Conservation (phyloP, 2,113 vertebrate genomes). For the Capreolus pygargus region DNA sequence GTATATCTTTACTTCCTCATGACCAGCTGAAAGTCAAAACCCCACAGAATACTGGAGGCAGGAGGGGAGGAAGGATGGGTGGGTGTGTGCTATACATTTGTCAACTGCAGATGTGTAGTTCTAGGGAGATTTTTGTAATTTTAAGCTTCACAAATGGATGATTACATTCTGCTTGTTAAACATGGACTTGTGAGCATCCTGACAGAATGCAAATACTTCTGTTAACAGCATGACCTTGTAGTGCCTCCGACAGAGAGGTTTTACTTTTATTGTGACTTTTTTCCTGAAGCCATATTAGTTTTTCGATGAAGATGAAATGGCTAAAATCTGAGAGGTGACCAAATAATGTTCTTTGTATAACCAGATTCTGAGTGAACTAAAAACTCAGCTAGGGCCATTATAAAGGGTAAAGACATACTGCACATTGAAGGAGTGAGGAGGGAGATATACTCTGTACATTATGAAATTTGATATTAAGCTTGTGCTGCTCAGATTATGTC, state of each 20-base stretch:
- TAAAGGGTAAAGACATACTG: neutral
- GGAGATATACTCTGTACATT: neutral
- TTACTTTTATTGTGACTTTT: neutral
- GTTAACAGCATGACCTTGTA: constrained; percentile 8
- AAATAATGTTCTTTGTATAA: neutral
- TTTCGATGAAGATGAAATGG: neutral
- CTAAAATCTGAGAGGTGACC: neutral
- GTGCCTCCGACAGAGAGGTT: neutral
- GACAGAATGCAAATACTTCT: neutral
- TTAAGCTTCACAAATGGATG: constrained; percentile 37
- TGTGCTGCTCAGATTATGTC: neutral
- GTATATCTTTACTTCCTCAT: constrained; percentile 57
- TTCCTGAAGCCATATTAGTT: neutral
- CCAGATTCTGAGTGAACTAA: neutral
- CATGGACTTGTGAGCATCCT: neutral
- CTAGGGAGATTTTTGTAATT: constrained; percentile 27
- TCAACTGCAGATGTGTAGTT: neutral
- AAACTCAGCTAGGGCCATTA: neutral
- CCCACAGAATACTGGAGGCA: neutral
- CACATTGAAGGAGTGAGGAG: neutral
- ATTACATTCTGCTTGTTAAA: constrained; percentile 56
- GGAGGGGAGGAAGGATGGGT: neutral
- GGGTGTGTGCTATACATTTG: neutral
- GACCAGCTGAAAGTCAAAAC: constrained; percentile 43
- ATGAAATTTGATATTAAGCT: neutral